These are phyloP conservation scores for Sympetrum striolatum DNA, from an alignment of 2,888 invertebrate species.

Conservation along the genomic window DNA sequence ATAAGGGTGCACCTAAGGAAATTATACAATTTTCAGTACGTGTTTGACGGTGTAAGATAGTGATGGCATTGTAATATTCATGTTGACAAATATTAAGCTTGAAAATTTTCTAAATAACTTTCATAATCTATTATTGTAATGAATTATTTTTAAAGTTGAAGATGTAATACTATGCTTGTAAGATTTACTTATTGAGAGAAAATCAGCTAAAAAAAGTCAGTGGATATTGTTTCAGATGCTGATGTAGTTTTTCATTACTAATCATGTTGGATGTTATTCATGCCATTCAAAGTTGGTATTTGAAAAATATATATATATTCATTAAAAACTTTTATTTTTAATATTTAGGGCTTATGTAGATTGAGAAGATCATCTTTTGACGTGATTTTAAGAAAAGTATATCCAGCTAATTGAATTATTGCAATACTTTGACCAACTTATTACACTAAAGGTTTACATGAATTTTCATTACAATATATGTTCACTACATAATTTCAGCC, in stretches of 20 bases:
- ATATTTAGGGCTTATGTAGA: background rate
- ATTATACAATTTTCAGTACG: background rate
- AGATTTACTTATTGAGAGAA: background rate
- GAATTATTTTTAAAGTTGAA: background rate
- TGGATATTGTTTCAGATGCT: background rate
- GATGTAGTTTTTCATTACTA: background rate
- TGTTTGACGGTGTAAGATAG: background rate
- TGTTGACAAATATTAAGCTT: background rate
- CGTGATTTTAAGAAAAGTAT: background rate
- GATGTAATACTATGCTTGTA: background rate
- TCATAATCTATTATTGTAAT: background rate
- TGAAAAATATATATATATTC: background rate
- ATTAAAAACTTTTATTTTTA: background rate
- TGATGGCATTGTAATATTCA: background rate
- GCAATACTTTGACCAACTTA: background rate
- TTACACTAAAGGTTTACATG: background rate
- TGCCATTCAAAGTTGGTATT: background rate
- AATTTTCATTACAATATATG: background rate
- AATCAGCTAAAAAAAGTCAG: background rate
- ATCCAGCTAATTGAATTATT: background rate
- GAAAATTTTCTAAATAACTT: background rate
- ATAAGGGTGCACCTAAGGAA: background rate
- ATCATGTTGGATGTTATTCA: background rate
- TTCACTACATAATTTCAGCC: background rate
- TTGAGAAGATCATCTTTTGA: background rate